Base-by-base conservation (phyloP, 2,113 vertebrate genomes). In the Calypte anna region DNA sequence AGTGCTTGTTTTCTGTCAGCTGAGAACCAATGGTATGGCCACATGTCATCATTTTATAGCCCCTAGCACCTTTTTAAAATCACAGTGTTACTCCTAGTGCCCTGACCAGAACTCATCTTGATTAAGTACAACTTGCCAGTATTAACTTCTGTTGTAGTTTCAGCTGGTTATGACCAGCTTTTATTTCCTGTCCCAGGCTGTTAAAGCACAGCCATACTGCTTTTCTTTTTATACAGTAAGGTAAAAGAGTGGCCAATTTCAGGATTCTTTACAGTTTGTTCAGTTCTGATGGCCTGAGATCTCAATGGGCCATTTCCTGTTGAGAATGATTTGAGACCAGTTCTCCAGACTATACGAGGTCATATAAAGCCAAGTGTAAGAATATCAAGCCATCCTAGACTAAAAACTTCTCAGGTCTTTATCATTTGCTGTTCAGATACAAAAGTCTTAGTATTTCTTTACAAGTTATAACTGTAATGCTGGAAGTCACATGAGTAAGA, bases 61-160 rank as follows among this genome's bases (percentile, higher is more conserved):
- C 90, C 75, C 61, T 73, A 59, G 38, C 66, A 88, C 23, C 30
- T 74, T 85, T 91, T 70, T 55, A 69, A 88, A 86, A 91, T 51
- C 14, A 5, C 40, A 4, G 58, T 67, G 59, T 88, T 91, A 80
- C 74, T 82, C 33, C 55, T 62, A 10, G 40, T 75, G 43, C 92
- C 87, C 91, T 88, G 86, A 67, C 46, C 64, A 84, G 91, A 91
- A 77, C 48, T 40, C 53, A 53, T 55, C 43, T 72, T 91, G 21
- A 55, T 83, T 81, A 94, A 85, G 77, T 72, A 31, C 48, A 70
- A 83, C 72, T 91, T 83, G 57, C 48, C 79, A 81, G 69, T 83
- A 63, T 82, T 73, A 85, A 72, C 51, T 80, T 66, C 31, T 8
- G 3, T 25, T 86, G 68, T 91, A 59, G 33, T 67, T 93, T 95